Evolutionary conservation across 2,797 vertebrate genomes (phyloP).

Genomic region (Cyclopterus lumpus): DNA sequence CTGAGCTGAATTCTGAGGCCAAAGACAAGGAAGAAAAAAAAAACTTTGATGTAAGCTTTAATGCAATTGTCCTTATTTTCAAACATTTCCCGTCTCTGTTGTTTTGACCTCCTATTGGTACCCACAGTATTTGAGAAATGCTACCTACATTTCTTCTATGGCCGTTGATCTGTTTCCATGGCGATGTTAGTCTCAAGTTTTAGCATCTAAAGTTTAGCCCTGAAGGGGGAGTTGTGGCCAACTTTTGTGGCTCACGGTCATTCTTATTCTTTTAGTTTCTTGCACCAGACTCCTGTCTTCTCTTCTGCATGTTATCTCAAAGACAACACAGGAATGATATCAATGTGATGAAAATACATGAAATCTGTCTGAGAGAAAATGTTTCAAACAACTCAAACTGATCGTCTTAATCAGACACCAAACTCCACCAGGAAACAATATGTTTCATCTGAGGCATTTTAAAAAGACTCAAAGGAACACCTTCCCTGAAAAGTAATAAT

Average conservation of each 20-base stretch:
- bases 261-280: constrained; percentile 13
- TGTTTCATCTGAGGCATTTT: constrained; percentile 11
- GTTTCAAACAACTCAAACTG: neutral
- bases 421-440: neutral
- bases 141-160: constrained; percentile 38
- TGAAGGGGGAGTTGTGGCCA: neutral
- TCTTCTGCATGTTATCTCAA: neutral
- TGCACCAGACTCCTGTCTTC: neutral
- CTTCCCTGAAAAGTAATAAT: neutral
- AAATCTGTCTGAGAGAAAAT: neutral
- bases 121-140: constrained; percentile 45
- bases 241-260: constrained; percentile 21
- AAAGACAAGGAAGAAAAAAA: constrained; percentile 11
- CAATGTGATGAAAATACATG: constrained; percentile 2
- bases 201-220: constrained; percentile 49
- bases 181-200: constrained; percentile 49
- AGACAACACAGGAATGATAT: neutral
- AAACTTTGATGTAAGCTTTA: constrained; percentile 30
- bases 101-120: constrained; percentile 35
- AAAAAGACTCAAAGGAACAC: neutral
- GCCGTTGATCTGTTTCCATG: constrained; percentile 58
- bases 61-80: constrained; percentile 17
- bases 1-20: constrained; percentile 22
- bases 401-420: constrained; percentile 6
- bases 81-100: constrained; percentile 12